A percentile compares a stretch with the other conserved stretches of the same genome.
These are phyloP conservation scores for Halictus ligatus DNA, from an alignment of 2,888 invertebrate species.

Conservation along the genomic window DNA sequence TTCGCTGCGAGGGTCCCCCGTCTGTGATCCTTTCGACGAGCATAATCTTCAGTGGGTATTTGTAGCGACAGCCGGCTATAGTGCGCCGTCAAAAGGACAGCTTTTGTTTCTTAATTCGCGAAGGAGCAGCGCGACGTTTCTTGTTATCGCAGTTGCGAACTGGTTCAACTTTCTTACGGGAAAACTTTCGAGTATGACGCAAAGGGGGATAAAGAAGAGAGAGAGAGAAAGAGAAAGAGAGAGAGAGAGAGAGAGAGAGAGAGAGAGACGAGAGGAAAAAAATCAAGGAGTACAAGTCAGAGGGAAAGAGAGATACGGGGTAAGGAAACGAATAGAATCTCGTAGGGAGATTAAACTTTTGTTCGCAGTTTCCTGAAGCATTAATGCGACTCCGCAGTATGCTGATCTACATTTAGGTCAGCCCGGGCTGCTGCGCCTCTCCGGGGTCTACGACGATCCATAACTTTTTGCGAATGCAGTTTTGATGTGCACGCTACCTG, in stretches of 20 bases:
- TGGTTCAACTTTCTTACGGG: slow-evolving; percentile 12
- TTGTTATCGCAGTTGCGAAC: slow-evolving; percentile 24
- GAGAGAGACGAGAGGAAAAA: too few relatives aligned
- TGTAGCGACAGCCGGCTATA: background rate
- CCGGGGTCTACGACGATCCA: background rate
- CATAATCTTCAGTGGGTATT: background rate
- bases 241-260: background rate
- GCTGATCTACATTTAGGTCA: slow-evolving; percentile 18
- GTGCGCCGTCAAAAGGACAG: background rate
- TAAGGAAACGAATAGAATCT: background rate
- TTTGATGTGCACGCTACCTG: slow-evolving; percentile 6
- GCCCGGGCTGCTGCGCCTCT: background rate
- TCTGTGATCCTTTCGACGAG: background rate
- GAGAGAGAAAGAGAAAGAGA: background rate
- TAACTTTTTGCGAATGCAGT: slow-evolving; percentile 28
- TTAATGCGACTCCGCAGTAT: slow-evolving; percentile 20
- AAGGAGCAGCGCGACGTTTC: slow-evolving; percentile 3
- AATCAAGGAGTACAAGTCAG: background rate
- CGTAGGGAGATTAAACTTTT: slow-evolving; percentile 30
- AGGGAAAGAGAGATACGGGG: background rate
- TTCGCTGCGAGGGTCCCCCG: background rate
- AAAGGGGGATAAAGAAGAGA: background rate
- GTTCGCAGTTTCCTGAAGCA: slow-evolving; percentile 16
- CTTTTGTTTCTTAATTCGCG: slow-evolving; percentile 34
- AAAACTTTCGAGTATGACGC: slow-evolving; percentile 23